These are phyloP conservation scores for Indicator indicator DNA, from an alignment of 2,113 vertebrate species.

Conservation along the genomic window DNA sequence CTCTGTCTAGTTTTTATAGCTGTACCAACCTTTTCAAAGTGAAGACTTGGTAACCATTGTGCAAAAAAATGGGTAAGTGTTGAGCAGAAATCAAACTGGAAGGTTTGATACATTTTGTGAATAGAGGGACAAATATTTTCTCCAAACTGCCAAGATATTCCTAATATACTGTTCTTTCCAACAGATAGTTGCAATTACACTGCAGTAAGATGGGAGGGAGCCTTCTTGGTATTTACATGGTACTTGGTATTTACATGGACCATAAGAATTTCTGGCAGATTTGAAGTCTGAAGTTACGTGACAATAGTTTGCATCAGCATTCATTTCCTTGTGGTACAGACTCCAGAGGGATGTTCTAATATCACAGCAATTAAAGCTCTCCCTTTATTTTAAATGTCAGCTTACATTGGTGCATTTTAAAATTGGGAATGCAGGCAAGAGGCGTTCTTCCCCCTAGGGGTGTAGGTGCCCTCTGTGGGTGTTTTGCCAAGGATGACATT, in stretches of 20 bases:
- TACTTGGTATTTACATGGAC: not conserved
- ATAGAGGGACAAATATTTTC: constrained; percentile 1
- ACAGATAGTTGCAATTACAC: not conserved
- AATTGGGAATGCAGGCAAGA: not conserved
- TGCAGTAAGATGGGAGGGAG: not conserved
- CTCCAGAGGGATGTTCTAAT: constrained; percentile 9
- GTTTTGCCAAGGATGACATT: not conserved
- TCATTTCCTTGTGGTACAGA: not conserved
- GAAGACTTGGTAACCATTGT: not conserved
- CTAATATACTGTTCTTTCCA: not conserved
- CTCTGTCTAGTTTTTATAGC: constrained; percentile 5
- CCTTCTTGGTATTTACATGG: not conserved
- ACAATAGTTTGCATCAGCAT: constrained; percentile 11
- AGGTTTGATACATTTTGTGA: constrained; percentile 22
- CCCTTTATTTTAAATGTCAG: constrained; percentile 20
- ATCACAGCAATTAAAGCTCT: not conserved
- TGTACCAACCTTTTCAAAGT: not conserved
- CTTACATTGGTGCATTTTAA: not conserved
- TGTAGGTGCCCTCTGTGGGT: not conserved
- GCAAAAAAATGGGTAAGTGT: not conserved
- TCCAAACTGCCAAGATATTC: not conserved
- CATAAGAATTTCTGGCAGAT: constrained; percentile 17
- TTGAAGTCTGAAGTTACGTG: not conserved
- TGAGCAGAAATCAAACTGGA: constrained; percentile 9
- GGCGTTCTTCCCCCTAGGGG: not conserved